These are phyloP conservation scores for Paramuricea clavata DNA, from an alignment of 92 coral and sea anemone species.

Conservation along the genomic window DNA sequence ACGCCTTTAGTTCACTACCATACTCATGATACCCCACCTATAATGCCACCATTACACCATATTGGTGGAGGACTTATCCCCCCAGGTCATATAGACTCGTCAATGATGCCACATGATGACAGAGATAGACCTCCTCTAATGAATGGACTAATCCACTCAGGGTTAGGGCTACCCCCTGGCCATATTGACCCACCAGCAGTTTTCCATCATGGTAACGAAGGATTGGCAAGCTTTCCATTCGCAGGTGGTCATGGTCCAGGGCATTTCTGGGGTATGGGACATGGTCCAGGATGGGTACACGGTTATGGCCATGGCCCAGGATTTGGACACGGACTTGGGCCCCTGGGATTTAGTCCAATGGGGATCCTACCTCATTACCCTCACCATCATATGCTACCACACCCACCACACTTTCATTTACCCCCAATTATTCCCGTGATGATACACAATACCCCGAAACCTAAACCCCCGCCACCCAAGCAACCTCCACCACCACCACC, in stretches of 20 bases:
- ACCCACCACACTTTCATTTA: conserved; percentile 30
- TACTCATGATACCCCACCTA: conserved; percentile 36
- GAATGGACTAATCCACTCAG: conserved; percentile 46
- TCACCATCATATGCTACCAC: conserved; percentile 33
- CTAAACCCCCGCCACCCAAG: neutral
- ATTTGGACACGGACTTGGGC: conserved; percentile 10
- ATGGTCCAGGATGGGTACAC: conserved; percentile 43
- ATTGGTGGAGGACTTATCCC: conserved; percentile 39
- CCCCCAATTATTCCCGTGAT: conserved; percentile 38
- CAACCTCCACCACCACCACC: conserved; percentile 20
- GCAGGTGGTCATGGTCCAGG: conserved; percentile 47
- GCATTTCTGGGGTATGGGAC: conserved; percentile 52
- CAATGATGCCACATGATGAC: conserved; percentile 53
- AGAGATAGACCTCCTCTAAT: conserved; percentile 40
- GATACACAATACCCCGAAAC: conserved; percentile 11
- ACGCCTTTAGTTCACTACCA: conserved; percentile 33
- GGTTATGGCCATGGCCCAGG: conserved; percentile 42
- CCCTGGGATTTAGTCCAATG: conserved; percentile 10
- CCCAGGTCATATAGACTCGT: conserved; percentile 46
- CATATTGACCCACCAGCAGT: conserved; percentile 48
- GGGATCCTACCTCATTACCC: conserved; percentile 14
- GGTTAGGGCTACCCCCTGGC: conserved; percentile 41
- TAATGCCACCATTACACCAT: conserved; percentile 44
- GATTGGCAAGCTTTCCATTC: conserved; percentile 41
- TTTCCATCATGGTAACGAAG: conserved; percentile 30